A percentile compares a stretch with the other conserved stretches of the same genome.
Evolutionary conservation across 1,140 invertebrate genomes (phyloP).

Genomic region (Homalodisca vitripennis): DNA sequence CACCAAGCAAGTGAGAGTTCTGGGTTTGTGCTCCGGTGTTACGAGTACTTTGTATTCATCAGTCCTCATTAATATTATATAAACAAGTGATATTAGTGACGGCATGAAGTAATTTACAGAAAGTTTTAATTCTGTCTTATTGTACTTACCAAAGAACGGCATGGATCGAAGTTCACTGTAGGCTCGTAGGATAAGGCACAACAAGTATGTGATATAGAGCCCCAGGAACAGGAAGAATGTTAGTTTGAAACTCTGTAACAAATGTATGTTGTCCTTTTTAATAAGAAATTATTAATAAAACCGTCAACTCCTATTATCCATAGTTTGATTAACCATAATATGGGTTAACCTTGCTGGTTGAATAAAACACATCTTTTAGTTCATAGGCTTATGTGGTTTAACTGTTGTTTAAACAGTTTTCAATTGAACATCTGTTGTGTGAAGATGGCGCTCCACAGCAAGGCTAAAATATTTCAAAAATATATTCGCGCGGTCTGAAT

Average conservation of each 20-base stretch:
- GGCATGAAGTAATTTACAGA: too few species aligned
- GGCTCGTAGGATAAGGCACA: conserved; percentile 81
- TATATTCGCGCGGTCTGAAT: too few species aligned
- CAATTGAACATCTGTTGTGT: background rate
- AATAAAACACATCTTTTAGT: background rate
- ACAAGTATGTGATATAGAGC: conserved; percentile 82
- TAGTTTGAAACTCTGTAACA: conserved; percentile 75
- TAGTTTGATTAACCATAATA: background rate
- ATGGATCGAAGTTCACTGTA: conserved; percentile 93
- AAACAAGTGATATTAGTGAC: too few species aligned
- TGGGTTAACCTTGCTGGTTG: background rate
- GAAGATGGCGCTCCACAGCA: background rate
- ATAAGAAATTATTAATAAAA: background rate
- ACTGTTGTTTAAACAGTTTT: background rate
- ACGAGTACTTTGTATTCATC: too few species aligned
- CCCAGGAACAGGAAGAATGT: conserved; percentile 85
- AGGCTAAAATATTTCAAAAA: background rate
- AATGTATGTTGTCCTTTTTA: conserved; percentile 16
- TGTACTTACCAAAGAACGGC: conserved; percentile 89
- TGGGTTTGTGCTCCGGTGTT: too few species aligned
- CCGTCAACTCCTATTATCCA: background rate
- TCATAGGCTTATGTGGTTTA: background rate
- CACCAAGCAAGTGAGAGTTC: too few species aligned
- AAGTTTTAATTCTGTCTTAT: background rate
- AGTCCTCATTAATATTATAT: too few species aligned